These are phyloP conservation scores for Sylvilagus floridanus DNA, from an alignment of 2,797 vertebrate genomes.

Conservation along the genomic window DNA sequence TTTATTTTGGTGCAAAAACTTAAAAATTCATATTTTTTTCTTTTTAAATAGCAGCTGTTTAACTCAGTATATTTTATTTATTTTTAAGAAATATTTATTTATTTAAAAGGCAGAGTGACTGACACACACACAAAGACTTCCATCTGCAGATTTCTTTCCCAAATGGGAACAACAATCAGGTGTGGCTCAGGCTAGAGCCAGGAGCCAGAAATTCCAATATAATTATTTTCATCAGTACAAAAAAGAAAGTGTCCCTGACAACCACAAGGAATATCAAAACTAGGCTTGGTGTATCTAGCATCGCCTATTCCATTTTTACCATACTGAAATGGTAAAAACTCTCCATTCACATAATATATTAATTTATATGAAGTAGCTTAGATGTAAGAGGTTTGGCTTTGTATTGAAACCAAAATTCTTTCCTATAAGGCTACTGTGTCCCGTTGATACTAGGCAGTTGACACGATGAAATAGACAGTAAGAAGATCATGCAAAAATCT, in stretches of 20 bases:
- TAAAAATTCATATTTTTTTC: too few relatives aligned
- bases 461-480: not conserved
- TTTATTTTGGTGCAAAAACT: too few relatives aligned
- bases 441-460: not conserved
- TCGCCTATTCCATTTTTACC: not conserved
- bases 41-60: too few relatives aligned
- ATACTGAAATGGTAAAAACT: not conserved
- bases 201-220: not conserved
- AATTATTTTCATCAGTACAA: not conserved
- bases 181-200: too few relatives aligned
- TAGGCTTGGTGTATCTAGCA: not conserved
- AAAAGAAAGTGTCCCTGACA: not conserved
- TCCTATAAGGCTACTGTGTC: not conserved
- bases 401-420: not conserved
- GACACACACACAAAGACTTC: too few relatives aligned
- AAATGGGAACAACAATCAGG: too few relatives aligned
- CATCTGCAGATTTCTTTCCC: too few relatives aligned
- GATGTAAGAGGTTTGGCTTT: not conserved
- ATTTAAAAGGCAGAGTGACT: too few relatives aligned
- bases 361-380: not conserved
- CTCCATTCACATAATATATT: not conserved
- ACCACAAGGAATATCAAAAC: slow-evolving; percentile 12
- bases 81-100: too few relatives aligned
- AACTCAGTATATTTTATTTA: too few relatives aligned
- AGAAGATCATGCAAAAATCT: not conserved